A percentile compares a stretch with the other conserved stretches of the same genome.
Evolutionary conservation across 2,888 invertebrate genomes (phyloP).

Genomic region (Hoplodrina ambigua): DNA sequence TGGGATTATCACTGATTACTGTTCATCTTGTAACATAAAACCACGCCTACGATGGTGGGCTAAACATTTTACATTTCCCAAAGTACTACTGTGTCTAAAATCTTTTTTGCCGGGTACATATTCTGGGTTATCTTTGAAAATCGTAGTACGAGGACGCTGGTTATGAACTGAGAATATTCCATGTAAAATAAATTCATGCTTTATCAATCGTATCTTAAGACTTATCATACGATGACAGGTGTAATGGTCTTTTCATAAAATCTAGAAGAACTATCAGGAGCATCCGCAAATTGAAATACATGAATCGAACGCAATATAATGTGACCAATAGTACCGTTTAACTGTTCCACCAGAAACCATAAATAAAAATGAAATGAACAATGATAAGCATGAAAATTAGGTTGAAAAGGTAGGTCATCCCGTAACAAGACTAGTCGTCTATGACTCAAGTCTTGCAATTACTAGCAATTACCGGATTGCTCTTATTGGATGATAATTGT

Average conservation of each 20-base stretch:
- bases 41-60: conserved; percentile 30
- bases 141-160: not conserved
- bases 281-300: not conserved
- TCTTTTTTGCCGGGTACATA: not conserved
- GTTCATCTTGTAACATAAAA: conserved; percentile 39
- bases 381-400: conserved; percentile 27
- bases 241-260: not conserved
- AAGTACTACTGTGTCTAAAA: conserved; percentile 14
- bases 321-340: too few species aligned
- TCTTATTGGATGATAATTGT: conserved; percentile 65
- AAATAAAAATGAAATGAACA: conserved; percentile 9
- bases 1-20: conserved; percentile 32
- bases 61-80: not conserved
- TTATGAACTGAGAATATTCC: not conserved
- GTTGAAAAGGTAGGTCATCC: conserved; percentile 46
- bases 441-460: conserved; percentile 62
- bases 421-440: conserved; percentile 17
- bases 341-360: not conserved
- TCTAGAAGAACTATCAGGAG: not conserved
- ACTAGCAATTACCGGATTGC: conserved; percentile 59
- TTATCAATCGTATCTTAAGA: too few species aligned
- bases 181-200: too few species aligned
- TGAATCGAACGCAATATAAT: not conserved
- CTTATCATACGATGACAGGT: not conserved
- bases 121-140: not conserved